Evolutionary conservation across 2,888 invertebrate species (phyloP).

Genomic region (Drosophila kambysellisi): DNA sequence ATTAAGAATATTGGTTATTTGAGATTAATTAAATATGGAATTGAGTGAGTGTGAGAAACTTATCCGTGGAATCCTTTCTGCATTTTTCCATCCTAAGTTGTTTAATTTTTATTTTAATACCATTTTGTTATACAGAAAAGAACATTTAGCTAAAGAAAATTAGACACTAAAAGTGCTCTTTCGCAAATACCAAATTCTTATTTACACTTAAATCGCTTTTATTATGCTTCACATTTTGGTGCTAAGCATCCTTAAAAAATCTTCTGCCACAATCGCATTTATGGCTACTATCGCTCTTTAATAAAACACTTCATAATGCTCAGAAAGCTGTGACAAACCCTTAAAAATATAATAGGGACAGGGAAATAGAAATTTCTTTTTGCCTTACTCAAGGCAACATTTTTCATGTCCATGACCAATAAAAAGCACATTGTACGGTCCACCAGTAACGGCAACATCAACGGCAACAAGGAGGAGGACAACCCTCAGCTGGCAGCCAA

Average conservation of each 20-base stretch:
- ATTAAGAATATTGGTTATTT: not conserved
- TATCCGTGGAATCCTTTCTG: not conserved
- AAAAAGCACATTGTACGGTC: slow-evolving; percentile 70
- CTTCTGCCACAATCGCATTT: not conserved
- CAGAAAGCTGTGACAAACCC: slow-evolving; percentile 16
- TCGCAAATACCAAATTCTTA: not conserved
- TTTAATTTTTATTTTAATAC: too few species aligned
- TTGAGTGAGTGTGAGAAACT: not conserved
- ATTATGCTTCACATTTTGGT: not conserved
- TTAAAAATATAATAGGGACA: not conserved
- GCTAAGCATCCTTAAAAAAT: not conserved
- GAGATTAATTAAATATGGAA: not conserved
- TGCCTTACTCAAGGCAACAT: slow-evolving; percentile 52
- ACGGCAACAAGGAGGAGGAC: slow-evolving; percentile 6
- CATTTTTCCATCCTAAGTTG: too few species aligned
- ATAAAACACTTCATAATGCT: slow-evolving; percentile 22
- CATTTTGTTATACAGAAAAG: not conserved
- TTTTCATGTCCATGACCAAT: slow-evolving; percentile 66
- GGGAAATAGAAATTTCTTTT: slow-evolving; percentile 9
- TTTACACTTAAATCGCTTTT: not conserved
- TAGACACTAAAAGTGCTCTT: too few species aligned
- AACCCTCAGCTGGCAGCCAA: slow-evolving; percentile 38
- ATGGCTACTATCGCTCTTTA: slow-evolving; percentile 5
- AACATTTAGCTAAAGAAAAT: not conserved
- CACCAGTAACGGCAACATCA: slow-evolving; percentile 29